Evolutionary conservation across 2,888 invertebrate species (phyloP), one percentile per base, ranked within the genome.

Genomic region (Oscheius onirici): DNA sequence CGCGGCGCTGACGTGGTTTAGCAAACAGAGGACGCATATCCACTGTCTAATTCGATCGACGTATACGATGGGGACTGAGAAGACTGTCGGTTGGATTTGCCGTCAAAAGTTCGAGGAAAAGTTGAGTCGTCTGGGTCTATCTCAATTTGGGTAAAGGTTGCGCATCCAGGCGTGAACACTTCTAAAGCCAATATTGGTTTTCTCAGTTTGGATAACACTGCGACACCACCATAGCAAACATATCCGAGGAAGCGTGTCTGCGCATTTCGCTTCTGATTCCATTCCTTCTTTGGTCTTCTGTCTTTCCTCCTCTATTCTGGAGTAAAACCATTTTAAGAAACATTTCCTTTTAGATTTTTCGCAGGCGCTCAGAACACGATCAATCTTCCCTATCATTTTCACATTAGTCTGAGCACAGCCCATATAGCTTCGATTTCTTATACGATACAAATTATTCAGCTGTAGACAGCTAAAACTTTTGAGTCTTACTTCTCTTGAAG

Each of bases 191-290:
- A 71, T 71, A 71, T 71, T 71, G 71, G 71, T 71, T 71, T 71
- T 71, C 71, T 71, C 65, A 66, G 71, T 71, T 71, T 71, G 71
- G 71, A 71, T 71, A 71, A 71, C 70, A 57, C 54, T 46, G 44
- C 57, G 46, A 46, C 61, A 69, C 69, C 69, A 49, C 44, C 60
- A 49, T 58, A 57, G 69, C 69, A 66, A 70, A 69, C 69, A 69
- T 44, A 60, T 54, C 63, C 63, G 63, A 63, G 63, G 63, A 63
- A 63, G 63, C 34, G 63, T 63, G 63, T 46, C 63, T 24, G 24
- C 24, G 15, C n/a, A 20, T 46, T 60, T 63, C 34, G 63, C 63
- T 63, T 49, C 63, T 63, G 46, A 63, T 63, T 49, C 26, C 22
- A 49, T 28, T 46, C 63, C 63, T 63, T 40, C n/a, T 17, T 17